A percentile compares a stretch with the other conserved stretches of the same genome.
Conservation (phyloP, 2,888 invertebrate species). For the Oxytorus armatus region DNA sequence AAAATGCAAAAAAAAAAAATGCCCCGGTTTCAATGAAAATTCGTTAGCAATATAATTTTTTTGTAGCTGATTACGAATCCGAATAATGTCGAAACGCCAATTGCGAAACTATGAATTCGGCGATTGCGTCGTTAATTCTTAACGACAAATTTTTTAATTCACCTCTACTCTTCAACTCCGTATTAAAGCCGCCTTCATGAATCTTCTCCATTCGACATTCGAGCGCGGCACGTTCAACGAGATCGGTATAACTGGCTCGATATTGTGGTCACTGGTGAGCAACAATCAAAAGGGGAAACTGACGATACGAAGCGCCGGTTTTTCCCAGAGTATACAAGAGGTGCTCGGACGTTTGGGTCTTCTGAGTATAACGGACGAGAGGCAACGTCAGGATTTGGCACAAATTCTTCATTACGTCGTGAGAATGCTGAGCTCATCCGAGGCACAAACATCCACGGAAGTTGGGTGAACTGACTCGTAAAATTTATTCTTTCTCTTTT, state of each 20-base stretch:
- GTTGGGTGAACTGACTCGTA: conserved; percentile 40
- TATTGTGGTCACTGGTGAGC: conserved; percentile 89
- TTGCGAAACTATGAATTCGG: too few relatives aligned
- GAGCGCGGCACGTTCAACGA: conserved; percentile 84
- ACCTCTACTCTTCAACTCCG: too few relatives aligned
- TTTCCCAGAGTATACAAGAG: conserved; percentile 85
- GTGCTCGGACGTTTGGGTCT: conserved; percentile 82
- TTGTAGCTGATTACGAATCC: too few relatives aligned
- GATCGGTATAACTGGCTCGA: conserved; percentile 85
- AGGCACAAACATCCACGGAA: conserved; percentile 67
- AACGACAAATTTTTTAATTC: too few relatives aligned
- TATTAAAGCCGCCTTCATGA: conserved; percentile 85
- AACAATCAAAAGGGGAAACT: conserved; percentile 89
- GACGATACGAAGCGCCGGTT: conserved; percentile 85
- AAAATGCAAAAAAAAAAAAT: not conserved
- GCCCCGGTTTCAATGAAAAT: not conserved
- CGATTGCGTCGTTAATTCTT: too few relatives aligned
- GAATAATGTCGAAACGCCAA: too few relatives aligned
- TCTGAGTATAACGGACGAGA: conserved; percentile 75
- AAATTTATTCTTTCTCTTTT: conserved; percentile 19
- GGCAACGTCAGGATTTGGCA: conserved; percentile 77
- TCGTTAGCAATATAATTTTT: too few relatives aligned
- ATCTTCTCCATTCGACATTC: conserved; percentile 84
- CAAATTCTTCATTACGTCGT: conserved; percentile 79
- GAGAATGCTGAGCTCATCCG: conserved; percentile 76